Conservation (phyloP, 92 coral and sea anemone species). For the Bergia puertoricense region DNA sequence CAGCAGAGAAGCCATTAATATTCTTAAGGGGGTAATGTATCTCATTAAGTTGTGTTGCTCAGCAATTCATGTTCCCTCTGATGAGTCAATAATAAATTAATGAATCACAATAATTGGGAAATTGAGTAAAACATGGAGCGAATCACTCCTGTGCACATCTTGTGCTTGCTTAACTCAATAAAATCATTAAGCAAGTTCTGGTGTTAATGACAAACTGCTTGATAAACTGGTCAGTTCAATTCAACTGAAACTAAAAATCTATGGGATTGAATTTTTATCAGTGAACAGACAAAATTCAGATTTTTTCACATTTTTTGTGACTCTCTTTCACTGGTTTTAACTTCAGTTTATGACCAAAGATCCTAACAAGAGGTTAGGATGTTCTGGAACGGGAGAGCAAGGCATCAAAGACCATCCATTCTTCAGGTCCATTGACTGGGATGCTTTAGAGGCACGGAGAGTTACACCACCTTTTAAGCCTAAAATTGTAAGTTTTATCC, state of each 20-base stretch:
- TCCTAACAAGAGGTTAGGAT: constrained; percentile 84
- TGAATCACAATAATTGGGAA: too few relatives aligned
- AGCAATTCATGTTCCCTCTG: too few relatives aligned
- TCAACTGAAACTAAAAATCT: neutral
- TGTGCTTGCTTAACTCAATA: too few relatives aligned
- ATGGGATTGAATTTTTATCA: neutral
- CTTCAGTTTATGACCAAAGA: constrained; percentile 94
- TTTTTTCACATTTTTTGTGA: neutral
- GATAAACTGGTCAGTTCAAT: too few relatives aligned
- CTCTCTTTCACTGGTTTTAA: neutral
- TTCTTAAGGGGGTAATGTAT: constrained; percentile 91
- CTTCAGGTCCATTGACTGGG: constrained; percentile 89
- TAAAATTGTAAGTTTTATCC: constrained; percentile 78
- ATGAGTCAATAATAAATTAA: too few relatives aligned
- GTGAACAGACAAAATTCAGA: neutral
- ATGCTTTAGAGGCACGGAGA: constrained; percentile 76
- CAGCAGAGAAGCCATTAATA: constrained; percentile 91
- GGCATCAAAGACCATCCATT: constrained; percentile 92
- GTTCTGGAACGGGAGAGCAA: constrained; percentile 81
- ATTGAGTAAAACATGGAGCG: too few relatives aligned
- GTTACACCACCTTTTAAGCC: constrained; percentile 92
- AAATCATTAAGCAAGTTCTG: too few relatives aligned
- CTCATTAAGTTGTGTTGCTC: neutral
- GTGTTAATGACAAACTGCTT: too few relatives aligned
- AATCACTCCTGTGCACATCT: too few relatives aligned